phyloP scores from a whole-genome alignment of 2,113 vertebrate genomes.

The Atractosteus spatula region DNA sequence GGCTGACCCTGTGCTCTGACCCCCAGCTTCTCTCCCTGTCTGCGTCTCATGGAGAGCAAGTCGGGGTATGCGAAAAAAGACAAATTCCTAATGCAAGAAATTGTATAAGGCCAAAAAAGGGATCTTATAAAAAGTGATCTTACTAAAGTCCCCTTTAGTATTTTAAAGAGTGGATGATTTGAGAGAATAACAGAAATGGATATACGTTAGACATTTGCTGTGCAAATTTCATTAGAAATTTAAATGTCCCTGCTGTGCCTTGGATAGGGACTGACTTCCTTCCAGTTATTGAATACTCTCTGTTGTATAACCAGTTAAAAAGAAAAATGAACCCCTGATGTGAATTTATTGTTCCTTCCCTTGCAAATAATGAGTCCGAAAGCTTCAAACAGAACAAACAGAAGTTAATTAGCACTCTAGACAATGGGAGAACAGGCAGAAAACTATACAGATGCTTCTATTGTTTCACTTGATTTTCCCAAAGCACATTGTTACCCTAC shows the following conservation, averaged over 20 bases:
- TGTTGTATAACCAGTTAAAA: not conserved
- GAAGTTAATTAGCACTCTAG: conserved; percentile 19
- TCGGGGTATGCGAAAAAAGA: too few species aligned
- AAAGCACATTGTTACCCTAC: not conserved
- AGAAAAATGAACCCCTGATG: not conserved
- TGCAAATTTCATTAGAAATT: not conserved
- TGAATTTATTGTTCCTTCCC: conserved; percentile 23
- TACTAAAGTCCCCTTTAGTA: too few species aligned
- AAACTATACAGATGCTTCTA: conserved; percentile 8
- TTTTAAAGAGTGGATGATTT: too few species aligned
- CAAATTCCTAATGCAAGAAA: too few species aligned
- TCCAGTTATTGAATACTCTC: not conserved
- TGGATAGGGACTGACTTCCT: too few species aligned
- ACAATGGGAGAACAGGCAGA: conserved; percentile 14
- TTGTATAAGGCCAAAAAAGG: too few species aligned
- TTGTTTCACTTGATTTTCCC: not conserved
- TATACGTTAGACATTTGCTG: not conserved
- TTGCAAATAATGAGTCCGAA: conserved; percentile 17
- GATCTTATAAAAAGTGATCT: not conserved
- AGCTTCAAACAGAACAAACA: conserved; percentile 7
- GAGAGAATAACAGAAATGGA: too few species aligned
- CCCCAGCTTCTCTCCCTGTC: too few species aligned
- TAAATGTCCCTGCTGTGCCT: not conserved
- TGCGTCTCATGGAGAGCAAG: too few species aligned
- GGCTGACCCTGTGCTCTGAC: too few species aligned